A percentile compares a stretch with the other conserved stretches of the same genome.
Evolutionary conservation across 2,797 vertebrate genomes (phyloP).

Genomic region (Parambassis ranga): DNA sequence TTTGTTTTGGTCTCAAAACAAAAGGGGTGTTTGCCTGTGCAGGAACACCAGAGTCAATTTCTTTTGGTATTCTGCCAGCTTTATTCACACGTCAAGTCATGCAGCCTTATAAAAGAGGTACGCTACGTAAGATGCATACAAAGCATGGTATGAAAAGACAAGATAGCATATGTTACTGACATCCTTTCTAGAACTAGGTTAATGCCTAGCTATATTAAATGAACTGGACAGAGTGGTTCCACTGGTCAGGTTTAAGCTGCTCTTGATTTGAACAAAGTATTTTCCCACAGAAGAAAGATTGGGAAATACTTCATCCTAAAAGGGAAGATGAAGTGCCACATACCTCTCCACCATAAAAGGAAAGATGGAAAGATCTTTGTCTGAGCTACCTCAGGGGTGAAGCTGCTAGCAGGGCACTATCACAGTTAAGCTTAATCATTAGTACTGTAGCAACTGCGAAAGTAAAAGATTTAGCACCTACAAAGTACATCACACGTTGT

Average conservation of each 20-base stretch:
- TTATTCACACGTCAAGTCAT: conserved; percentile 19
- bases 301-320: conserved; percentile 48
- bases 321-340: conserved; percentile 37
- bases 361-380: conserved; percentile 39
- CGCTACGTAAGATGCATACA: background rate
- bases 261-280: conserved; percentile 28
- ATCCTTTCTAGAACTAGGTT: background rate
- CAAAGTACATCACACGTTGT: background rate
- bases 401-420: conserved; percentile 18
- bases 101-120: background rate
- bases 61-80: background rate
- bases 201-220: background rate
- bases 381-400: conserved; percentile 37
- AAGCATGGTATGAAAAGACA: background rate
- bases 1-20: conserved; percentile 34
- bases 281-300: conserved; percentile 2
- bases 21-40: conserved; percentile 11
- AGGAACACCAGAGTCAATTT: conserved; percentile 8
- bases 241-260: conserved; percentile 8
- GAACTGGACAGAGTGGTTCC: background rate
- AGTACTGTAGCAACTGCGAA: background rate
- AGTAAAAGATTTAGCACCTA: conserved; percentile 2
- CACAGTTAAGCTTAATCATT: conserved; percentile 24
- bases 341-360: conserved; percentile 49
- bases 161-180: background rate